Evolutionary conservation across 2,888 invertebrate genomes (phyloP).

Genomic region (Callimorpha dominula): DNA sequence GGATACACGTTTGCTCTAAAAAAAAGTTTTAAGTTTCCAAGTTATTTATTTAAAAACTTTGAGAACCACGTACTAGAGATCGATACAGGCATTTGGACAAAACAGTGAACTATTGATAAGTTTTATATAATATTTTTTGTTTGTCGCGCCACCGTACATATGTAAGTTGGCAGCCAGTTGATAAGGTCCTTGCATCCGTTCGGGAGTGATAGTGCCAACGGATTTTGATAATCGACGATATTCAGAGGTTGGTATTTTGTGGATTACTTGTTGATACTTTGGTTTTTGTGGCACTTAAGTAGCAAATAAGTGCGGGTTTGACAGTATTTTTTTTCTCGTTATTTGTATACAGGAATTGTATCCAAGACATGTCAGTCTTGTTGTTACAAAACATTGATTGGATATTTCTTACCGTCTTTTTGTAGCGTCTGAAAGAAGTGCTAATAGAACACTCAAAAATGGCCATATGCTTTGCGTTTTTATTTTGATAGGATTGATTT

Average conservation of each 20-base stretch:
- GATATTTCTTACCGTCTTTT: too few relatives aligned
- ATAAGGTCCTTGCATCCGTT: conserved; percentile 64
- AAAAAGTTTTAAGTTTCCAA: too few relatives aligned
- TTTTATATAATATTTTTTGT: conserved; percentile 59
- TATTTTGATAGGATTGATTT: too few relatives aligned
- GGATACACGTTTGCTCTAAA: too few relatives aligned
- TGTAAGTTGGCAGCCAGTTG: conserved; percentile 58
- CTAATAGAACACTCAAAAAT: too few relatives aligned
- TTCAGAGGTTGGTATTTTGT: conserved; percentile 39
- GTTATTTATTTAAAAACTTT: conserved; percentile 56
- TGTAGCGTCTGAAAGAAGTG: too few relatives aligned
- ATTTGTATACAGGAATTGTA: too few relatives aligned
- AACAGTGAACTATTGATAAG: conserved; percentile 60
- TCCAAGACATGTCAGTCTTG: too few relatives aligned
- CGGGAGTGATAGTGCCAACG: conserved; percentile 50
- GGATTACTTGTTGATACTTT: conserved; percentile 13
- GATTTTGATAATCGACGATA: conserved; percentile 35
- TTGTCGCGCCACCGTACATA: conserved; percentile 56
- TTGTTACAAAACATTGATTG: too few relatives aligned
- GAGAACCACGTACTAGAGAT: conserved; percentile 48
- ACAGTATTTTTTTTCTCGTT: too few relatives aligned
- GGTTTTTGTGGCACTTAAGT: neutral
- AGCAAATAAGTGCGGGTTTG: too few relatives aligned
- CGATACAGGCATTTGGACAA: conserved; percentile 54
- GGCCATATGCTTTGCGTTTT: too few relatives aligned